These are phyloP conservation scores for Hycleus phaleratus DNA, from an alignment of 1,140 invertebrate genomes.

Conservation along the genomic window DNA sequence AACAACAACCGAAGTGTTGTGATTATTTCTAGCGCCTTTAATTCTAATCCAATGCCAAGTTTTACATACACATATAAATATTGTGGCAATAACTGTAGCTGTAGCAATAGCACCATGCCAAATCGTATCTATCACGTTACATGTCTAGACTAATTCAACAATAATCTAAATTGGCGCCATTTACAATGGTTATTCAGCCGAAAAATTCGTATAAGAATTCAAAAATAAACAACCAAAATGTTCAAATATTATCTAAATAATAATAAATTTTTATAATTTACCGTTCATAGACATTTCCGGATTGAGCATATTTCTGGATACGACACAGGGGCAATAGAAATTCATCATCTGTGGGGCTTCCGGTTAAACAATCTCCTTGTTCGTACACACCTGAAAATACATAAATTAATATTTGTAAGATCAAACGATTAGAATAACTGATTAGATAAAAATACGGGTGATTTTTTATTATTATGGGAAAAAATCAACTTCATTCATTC, in stretches of 20 bases:
- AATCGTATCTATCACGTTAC: neutral
- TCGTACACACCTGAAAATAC: conserved; percentile 28
- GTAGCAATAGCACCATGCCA: neutral
- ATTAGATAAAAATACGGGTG: no score
- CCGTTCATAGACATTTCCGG: conserved; percentile 28
- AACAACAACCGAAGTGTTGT: neutral
- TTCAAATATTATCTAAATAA: neutral
- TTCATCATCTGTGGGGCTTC: conserved; percentile 22
- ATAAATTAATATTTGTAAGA: no score
- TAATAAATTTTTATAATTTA: conserved; percentile 22
- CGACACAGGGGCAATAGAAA: conserved; percentile 25
- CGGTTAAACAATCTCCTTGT: conserved; percentile 28
- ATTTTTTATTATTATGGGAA: no score
- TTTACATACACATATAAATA: conserved; percentile 4
- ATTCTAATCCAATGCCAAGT: conserved; percentile 13
- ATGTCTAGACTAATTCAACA: neutral
- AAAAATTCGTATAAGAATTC: no score
- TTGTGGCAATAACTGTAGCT: neutral
- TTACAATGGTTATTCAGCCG: neutral
- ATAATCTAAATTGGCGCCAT: no score
- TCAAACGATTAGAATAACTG: no score
- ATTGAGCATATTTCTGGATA: conserved; percentile 30
- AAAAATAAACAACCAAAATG: no score
- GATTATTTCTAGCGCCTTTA: conserved; percentile 12
- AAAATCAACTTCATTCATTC: no score